A percentile compares a stretch with the other conserved stretches of the same genome.
Conservation (phyloP, 2,888 invertebrate species). For the Eupithecia insigniata region DNA sequence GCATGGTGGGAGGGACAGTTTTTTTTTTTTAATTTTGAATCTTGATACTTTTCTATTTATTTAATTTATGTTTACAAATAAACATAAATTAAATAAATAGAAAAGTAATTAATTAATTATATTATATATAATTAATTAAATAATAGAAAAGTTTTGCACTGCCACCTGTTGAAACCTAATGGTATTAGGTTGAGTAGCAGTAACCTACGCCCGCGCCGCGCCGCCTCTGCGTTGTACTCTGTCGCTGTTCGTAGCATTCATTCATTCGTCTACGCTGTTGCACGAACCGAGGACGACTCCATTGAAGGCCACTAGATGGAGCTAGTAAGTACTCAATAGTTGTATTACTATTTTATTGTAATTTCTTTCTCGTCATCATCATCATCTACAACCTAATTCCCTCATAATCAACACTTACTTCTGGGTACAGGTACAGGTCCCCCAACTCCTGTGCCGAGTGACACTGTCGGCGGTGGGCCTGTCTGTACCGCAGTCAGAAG, state of each 20-base stretch:
- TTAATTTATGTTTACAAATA: no score
- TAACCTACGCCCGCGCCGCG: background rate
- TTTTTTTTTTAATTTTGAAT: no score
- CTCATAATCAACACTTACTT: background rate
- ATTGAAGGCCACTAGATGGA: conserved; percentile 19
- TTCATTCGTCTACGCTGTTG: background rate
- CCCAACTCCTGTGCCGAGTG: background rate
- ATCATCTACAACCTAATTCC: no score
- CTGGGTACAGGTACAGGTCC: background rate
- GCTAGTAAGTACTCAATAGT: background rate
- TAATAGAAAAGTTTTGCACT: background rate
- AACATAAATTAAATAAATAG: no score
- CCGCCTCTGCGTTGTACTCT: conserved; percentile 9
- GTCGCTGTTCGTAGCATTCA: conserved; percentile 2
- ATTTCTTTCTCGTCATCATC: background rate
- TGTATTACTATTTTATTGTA: background rate
- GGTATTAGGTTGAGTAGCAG: background rate
- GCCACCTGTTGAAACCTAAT: conserved; percentile 26
- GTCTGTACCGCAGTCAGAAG: no score
- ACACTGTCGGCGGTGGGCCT: no score
- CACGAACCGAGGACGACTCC: background rate
- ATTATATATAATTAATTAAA: no score
- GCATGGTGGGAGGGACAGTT: no score
- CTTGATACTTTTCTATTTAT: no score
- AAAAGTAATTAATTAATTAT: no score